Base-by-base conservation (phyloP, 92 coral and sea anemone genomes). In the Epizoanthus rinbou region DNA sequence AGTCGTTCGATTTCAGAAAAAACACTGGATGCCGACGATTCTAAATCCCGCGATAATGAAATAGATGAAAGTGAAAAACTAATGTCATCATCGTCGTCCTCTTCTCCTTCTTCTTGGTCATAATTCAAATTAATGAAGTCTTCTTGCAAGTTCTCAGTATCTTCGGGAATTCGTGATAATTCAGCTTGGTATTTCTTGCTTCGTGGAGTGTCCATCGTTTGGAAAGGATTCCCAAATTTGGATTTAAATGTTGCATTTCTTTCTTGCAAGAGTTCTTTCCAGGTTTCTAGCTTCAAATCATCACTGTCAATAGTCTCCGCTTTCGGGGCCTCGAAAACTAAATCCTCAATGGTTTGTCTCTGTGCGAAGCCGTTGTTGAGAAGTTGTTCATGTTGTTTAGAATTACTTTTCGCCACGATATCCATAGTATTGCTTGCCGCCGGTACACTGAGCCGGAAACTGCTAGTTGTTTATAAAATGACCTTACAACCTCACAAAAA, bases 1-100 rank as follows among this genome's bases (percentile, higher is more conserved):
- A 92, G 60, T 47, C 91, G 83, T 60, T 89, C 91, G 57, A 92
- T 64, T 60, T 91, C 95, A 3, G 80, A 71, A 71, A 45, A 33
- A 71, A 41, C 56, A 15, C 14, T 28, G 33, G 57, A 19, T 3
- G 58, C 50, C 6, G 76, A 45, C 8, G 39, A 22, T 6, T 71
- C 76, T 0, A 71, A 45, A 33, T 71, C 76, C 50, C 5, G 57
- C 57, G 76, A 23, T 71, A 47, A 56, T 41, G 76, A 45, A 71
- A 18, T 39, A 8, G 76, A 39, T 43, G 76, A 71, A 39, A 71
- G 33, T 39, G 76, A 71, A 17, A 71, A 28, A 71, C 22, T 56
- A 3, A 41, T 21, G 11, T 71, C 76, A 0, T 71, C 58, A 10
- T 71, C 76, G 24, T 8, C 19, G 3, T 41, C 54, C 6, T 71